Conservation (phyloP, 2,797 vertebrate genomes). For the Pangasius djambal region DNA sequence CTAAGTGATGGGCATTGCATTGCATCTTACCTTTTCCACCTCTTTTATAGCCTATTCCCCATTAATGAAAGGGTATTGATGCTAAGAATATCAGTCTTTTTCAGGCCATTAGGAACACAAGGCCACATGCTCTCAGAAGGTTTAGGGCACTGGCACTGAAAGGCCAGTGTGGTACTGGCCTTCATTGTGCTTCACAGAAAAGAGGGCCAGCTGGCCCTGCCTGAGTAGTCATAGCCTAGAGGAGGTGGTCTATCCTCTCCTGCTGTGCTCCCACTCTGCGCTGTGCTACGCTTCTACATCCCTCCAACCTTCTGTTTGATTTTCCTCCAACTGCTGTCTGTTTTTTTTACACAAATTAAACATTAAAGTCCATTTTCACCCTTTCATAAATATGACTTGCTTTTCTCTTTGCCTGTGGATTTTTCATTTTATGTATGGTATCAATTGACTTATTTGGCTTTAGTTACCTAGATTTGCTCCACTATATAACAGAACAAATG, state of each 20-base stretch:
- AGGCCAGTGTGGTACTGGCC: slow-evolving; percentile 35
- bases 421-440: not conserved
- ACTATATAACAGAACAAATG: not conserved
- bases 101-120: not conserved
- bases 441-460: not conserved
- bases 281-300: slow-evolving; percentile 22
- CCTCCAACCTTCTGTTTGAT: slow-evolving; percentile 24
- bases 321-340: not conserved
- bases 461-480: too few relatives aligned
- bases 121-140: slow-evolving; percentile 14
- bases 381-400: not conserved
- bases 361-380: not conserved
- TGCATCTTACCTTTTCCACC: not conserved
- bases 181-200: slow-evolving; percentile 26
- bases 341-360: not conserved
- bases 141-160: slow-evolving; percentile 22
- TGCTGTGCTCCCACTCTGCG: slow-evolving; percentile 33
- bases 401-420: not conserved
- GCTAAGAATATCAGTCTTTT: slow-evolving; percentile 1
- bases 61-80: not conserved
- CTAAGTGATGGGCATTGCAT: not conserved
- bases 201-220: slow-evolving; percentile 51
- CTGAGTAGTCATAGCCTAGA: slow-evolving; percentile 32
- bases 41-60: not conserved
- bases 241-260: slow-evolving; percentile 32